Percentiles rank a stretch among this genome's conserved stretches.
phyloP scores from a whole-genome alignment of 2,113 vertebrate species.

The Australoheros scitulus region DNA sequence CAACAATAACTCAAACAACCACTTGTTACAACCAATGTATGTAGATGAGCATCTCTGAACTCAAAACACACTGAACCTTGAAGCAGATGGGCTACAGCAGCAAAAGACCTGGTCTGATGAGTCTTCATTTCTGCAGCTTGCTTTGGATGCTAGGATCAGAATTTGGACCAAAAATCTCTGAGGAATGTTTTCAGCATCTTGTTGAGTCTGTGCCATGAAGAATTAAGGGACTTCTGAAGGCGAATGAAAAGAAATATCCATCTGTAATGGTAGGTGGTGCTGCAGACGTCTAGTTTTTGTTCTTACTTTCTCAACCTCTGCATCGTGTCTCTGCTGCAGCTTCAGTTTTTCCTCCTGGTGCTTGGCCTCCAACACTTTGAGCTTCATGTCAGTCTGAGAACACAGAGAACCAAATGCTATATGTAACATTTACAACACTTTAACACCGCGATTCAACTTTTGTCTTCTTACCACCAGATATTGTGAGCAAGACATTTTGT shows the following conservation, averaged over 20 bases:
- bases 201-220: not conserved
- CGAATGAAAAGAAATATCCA: not conserved
- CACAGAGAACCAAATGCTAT: constrained; percentile 21
- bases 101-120: not conserved
- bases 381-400: constrained; percentile 85
- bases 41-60: not conserved
- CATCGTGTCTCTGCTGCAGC: constrained; percentile 91
- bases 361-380: constrained; percentile 88
- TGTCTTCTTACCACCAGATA: not conserved
- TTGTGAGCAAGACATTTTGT: not conserved
- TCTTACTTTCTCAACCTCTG: constrained; percentile 91
- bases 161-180: not conserved
- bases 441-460: not conserved
- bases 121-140: not conserved
- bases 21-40: not conserved
- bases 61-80: not conserved
- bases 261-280: not conserved
- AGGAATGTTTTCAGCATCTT: not conserved
- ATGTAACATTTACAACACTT: not conserved
- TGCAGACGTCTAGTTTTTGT: not conserved
- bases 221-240: not conserved
- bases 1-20: no score
- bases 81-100: not conserved
- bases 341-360: constrained; percentile 93
- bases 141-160: not conserved